Evolutionary conservation across 2,113 vertebrate species (phyloP).

Genomic region (Pachycephala philippinensis): DNA sequence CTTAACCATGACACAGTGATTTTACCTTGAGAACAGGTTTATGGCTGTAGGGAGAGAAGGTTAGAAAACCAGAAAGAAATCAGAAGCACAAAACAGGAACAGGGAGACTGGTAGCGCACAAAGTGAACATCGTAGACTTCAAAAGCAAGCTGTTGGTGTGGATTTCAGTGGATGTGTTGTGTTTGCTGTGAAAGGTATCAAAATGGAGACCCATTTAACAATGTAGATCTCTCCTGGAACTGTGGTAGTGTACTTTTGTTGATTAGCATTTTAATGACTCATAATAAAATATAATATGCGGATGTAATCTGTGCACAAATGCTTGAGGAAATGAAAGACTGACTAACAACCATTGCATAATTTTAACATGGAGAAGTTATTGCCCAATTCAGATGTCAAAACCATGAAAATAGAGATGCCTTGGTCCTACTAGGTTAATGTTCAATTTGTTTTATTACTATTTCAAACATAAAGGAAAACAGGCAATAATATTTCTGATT

Average conservation of each 20-base stretch:
- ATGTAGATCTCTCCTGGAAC: background rate
- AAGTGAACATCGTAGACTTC: background rate
- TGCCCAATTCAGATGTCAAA: conserved; percentile 44
- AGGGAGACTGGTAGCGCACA: background rate
- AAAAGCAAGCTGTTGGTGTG: background rate
- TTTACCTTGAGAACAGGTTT: background rate
- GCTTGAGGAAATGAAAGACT: conserved; percentile 58
- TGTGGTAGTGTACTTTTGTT: background rate
- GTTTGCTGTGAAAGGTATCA: background rate
- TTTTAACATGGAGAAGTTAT: conserved; percentile 51
- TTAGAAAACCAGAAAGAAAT: background rate
- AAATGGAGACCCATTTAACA: background rate
- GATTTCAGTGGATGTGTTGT: background rate
- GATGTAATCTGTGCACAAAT: conserved; percentile 47
- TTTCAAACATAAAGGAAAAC: conserved; percentile 30
- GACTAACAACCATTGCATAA: conserved; percentile 25
- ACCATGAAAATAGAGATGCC: background rate
- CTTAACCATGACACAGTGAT: background rate
- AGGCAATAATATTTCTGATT: conserved; percentile 39
- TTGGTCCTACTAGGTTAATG: conserved; percentile 41
- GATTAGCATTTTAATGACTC: conserved; percentile 57
- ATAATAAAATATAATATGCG: conserved; percentile 45
- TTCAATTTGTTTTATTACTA: conserved; percentile 45
- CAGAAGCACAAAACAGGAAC: background rate
- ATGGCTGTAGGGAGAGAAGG: background rate